phyloP scores from a whole-genome alignment of 1,140 invertebrate species.

The Amyelois transitella region DNA sequence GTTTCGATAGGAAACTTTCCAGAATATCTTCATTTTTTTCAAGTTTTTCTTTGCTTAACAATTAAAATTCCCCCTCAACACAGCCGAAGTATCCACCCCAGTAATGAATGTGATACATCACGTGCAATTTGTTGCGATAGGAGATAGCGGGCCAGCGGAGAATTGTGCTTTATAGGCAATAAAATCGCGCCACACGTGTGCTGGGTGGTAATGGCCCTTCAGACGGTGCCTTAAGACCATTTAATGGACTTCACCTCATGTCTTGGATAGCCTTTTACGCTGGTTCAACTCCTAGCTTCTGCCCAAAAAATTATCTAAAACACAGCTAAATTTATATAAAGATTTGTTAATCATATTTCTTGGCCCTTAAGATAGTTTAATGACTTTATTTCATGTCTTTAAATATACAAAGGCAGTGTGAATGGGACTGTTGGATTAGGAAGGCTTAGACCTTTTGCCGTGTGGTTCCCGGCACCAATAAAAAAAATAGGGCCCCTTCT shows the following conservation, averaged over 20 bases:
- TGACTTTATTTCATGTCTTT: no score
- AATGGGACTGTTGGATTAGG: no score
- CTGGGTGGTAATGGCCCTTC: constrained; percentile 1
- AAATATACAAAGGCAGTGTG: no score
- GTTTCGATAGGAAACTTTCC: no score
- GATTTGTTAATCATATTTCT: no score
- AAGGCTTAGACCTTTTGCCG: no score
- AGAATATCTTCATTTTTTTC: neutral
- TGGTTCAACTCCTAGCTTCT: no score
- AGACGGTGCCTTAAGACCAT: neutral
- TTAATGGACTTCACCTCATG: neutral
- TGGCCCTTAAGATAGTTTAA: no score
- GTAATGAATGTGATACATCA: constrained; percentile 52
- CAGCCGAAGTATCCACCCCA: constrained; percentile 13
- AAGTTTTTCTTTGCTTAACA: neutral
- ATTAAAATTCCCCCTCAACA: neutral
- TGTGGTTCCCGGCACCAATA: no score
- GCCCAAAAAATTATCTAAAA: no score
- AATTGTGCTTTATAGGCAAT: constrained; percentile 58
- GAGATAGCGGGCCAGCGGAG: constrained; percentile 34
- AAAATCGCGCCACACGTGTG: constrained; percentile 25
- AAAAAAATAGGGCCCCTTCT: no score
- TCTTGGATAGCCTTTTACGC: neutral
- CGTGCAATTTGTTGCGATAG: constrained; percentile 64
- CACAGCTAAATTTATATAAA: no score